phyloP scores from a whole-genome alignment of 2,888 invertebrate species.

The Aphidoletes aphidimyza region DNA sequence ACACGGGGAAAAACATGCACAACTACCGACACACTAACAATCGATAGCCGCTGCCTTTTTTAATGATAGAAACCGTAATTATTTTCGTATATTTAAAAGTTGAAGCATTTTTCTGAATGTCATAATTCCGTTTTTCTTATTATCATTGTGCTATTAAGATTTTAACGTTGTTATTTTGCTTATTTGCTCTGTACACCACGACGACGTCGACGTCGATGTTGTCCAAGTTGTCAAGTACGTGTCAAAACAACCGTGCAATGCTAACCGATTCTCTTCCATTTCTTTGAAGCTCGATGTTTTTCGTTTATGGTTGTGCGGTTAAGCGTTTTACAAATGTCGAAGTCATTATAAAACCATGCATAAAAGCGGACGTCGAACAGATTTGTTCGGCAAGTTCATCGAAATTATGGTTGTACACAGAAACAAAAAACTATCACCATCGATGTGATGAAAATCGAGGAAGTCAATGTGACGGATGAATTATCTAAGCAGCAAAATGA shows the following conservation, averaged over 20 bases:
- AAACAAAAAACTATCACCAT: too few species aligned
- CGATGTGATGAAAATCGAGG: not conserved
- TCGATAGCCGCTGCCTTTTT: too few species aligned
- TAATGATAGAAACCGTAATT: too few species aligned
- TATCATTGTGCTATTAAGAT: slow-evolving; percentile 35
- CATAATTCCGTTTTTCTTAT: not conserved
- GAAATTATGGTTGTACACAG: not conserved
- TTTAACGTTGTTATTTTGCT: too few species aligned
- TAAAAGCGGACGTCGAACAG: not conserved
- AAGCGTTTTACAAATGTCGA: not conserved
- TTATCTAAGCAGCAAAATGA: not conserved
- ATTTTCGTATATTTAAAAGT: too few species aligned
- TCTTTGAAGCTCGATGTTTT: not conserved
- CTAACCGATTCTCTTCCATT: not conserved
- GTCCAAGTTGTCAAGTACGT: slow-evolving; percentile 9
- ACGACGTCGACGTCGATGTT: too few species aligned
- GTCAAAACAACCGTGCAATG: slow-evolving; percentile 37
- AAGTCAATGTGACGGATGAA: not conserved
- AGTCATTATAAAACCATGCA: not conserved
- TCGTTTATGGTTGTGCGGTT: not conserved
- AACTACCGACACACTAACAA: too few species aligned
- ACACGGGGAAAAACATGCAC: slow-evolving; percentile 17
- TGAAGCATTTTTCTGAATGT: not conserved
- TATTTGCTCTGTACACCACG: not conserved
- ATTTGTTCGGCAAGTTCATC: slow-evolving; percentile 9